Conservation (phyloP, 2,888 invertebrate species). For the Thereva nobilitata region DNA sequence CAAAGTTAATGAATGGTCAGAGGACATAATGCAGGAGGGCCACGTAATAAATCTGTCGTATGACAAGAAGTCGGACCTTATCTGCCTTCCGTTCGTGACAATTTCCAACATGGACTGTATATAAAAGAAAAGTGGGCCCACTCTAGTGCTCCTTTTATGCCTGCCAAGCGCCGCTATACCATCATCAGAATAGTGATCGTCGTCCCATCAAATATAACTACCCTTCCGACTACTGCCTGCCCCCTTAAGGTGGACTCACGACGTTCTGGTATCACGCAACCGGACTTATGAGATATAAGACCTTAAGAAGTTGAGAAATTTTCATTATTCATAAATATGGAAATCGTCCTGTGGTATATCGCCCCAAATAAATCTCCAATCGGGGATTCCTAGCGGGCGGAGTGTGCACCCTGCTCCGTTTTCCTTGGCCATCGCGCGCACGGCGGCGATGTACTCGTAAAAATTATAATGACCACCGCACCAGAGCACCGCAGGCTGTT, state of each 20-base stretch:
- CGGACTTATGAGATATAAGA: constrained; percentile 39
- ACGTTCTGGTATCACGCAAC: constrained; percentile 41
- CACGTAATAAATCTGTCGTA: constrained; percentile 49
- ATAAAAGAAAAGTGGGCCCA: constrained; percentile 23
- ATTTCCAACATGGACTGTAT: constrained; percentile 50
- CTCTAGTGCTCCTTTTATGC: constrained; percentile 2
- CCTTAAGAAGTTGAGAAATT: constrained; percentile 40
- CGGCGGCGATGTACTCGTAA: constrained; percentile 16
- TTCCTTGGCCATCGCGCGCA: not conserved
- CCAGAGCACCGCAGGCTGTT: not conserved
- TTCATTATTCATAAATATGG: constrained; percentile 59
- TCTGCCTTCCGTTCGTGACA: constrained; percentile 60
- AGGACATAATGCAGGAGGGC: constrained; percentile 36
- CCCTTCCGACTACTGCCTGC: constrained; percentile 20
- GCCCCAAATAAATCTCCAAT: constrained; percentile 54
- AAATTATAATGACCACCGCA: constrained; percentile 7
- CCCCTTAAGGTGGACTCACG: constrained; percentile 26
- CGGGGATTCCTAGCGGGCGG: constrained; percentile 42
- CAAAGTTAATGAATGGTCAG: constrained; percentile 40
- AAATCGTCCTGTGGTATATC: constrained; percentile 48
- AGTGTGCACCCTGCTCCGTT: constrained; percentile 3
- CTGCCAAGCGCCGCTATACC: not conserved
- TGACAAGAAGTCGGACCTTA: constrained; percentile 58
- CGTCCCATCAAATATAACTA: not conserved
- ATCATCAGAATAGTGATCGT: no score